Base-by-base conservation (phyloP, 1,140 invertebrate genomes). In the Neocloeon triangulifer region DNA sequence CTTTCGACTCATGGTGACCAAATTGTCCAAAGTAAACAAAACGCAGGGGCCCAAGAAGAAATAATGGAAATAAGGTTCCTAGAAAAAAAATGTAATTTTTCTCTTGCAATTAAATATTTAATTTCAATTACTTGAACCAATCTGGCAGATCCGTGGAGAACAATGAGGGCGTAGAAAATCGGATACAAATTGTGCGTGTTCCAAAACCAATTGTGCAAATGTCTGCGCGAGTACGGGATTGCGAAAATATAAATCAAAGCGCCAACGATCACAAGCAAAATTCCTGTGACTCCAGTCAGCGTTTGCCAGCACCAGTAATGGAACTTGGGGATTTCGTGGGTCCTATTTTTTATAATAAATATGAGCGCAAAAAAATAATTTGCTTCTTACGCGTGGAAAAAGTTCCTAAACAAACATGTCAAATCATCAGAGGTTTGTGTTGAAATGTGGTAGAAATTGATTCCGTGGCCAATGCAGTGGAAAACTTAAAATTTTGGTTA, bases 101-200 rank as follows among this genome's bases (percentile, higher is more conserved):
- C n/a, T n/a, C n/a, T n/a, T n/a, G n/a, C n/a, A n/a, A n/a, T n/a
- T 23, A 23, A n/a, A 23, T 8, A 8, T 8, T 23, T 8, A 8
- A 23, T 8, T 23, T n/a, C n/a, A n/a, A 40, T n/a, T n/a, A n/a
- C 56, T 51, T 71, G 63, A 13, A 55, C 49, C 16, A 60, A 34
- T 33, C 55, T 43, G 19, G 55, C 56, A 29, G 45, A 46, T 5
- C 73, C 73, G 41, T 77, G 73, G 4, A 75, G 44, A 30, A 74
- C 47, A 31, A 64, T 64, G 19, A 77, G 48, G 5, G 72, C 53
- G 40, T 69, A 76, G 38, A 71, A 61, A 13, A 71, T 5, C 10
- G 71, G 64, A 49, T 73, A 72, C 1, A 71, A 50, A 30, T 61
- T 61, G 47, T 77, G 73, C 5, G 66, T 67, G 16, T 59, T 43